A percentile compares a stretch with the other conserved stretches of the same genome.
These are phyloP conservation scores for Stenodera caucasica DNA, from an alignment of 2,888 invertebrate species.

Conservation along the genomic window DNA sequence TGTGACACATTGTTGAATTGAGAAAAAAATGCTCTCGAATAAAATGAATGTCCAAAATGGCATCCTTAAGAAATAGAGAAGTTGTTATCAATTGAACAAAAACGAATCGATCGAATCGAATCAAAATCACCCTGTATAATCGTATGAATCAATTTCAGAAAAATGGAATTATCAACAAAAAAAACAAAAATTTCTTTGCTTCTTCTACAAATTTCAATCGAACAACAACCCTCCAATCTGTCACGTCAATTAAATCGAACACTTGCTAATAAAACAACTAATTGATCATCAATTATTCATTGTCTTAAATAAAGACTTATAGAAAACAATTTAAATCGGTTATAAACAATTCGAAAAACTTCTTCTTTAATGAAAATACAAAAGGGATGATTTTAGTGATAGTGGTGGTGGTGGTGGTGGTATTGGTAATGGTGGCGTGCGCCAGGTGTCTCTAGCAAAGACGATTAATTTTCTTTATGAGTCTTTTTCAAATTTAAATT, in stretches of 20 bases:
- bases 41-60: no score
- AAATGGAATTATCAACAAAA: no score
- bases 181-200: neutral
- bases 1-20: no score
- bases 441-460: constrained; percentile 17
- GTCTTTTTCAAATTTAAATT: constrained; percentile 21
- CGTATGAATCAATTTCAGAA: no score
- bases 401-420: neutral
- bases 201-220: neutral
- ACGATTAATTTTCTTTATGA: constrained; percentile 26
- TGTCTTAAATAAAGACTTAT: constrained; percentile 3
- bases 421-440: neutral
- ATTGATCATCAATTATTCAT: constrained; percentile 29
- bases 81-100: no score
- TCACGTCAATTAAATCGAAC: constrained; percentile 23
- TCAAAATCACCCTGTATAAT: no score
- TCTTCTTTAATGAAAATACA: no score
- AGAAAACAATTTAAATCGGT: constrained; percentile 1
- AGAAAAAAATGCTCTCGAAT: no score
- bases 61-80: no score
- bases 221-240: constrained; percentile 29
- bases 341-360: no score
- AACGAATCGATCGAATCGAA: no score
- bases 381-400: no score
- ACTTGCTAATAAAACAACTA: constrained; percentile 24